Conservation (phyloP, 2,888 invertebrate species). For the Imbricaverruca yamaguchii region DNA sequence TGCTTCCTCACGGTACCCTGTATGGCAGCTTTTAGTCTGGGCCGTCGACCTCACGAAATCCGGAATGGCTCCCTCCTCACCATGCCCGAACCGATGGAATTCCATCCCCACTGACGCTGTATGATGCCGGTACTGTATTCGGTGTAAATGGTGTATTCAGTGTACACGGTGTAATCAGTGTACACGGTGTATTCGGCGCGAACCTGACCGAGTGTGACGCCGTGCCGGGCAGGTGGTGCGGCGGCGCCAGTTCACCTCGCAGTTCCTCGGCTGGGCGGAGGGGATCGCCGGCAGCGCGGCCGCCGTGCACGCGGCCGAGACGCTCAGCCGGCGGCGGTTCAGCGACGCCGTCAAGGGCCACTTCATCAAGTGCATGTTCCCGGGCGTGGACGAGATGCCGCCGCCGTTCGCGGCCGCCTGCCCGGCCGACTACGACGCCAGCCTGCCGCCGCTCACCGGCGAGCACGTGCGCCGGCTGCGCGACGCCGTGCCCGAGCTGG, state of each 20-base stretch:
- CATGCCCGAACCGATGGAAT: no score
- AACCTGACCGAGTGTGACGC: slow-evolving; percentile 35
- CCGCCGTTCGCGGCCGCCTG: slow-evolving; percentile 73
- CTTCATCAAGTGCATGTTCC: slow-evolving; percentile 71
- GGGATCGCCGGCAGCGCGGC: slow-evolving; percentile 68
- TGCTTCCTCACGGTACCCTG: no score
- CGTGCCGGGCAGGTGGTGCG: slow-evolving; percentile 74
- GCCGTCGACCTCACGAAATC: no score
- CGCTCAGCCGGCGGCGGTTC: slow-evolving; percentile 67
- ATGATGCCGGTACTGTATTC: no score
- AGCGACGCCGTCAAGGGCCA: slow-evolving; percentile 68
- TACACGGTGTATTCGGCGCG: no score
- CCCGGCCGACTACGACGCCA: slow-evolving; percentile 65
- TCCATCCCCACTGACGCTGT: no score
- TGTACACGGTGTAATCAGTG: no score
- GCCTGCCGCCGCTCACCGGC: slow-evolving; percentile 51
- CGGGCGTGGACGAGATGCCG: slow-evolving; percentile 80
- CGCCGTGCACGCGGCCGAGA: slow-evolving; percentile 76
- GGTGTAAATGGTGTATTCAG: no score
- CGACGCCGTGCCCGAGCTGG: slow-evolving; percentile 57
- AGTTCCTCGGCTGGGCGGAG: slow-evolving; percentile 63
- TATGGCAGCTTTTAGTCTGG: no score
- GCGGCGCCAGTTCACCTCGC: slow-evolving; percentile 47
- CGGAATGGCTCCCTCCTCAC: no score
- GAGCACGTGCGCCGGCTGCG: slow-evolving; percentile 57